These are phyloP conservation scores for Oryzias curvinotus DNA, from an alignment of 2,113 vertebrate genomes.

Conservation along the genomic window DNA sequence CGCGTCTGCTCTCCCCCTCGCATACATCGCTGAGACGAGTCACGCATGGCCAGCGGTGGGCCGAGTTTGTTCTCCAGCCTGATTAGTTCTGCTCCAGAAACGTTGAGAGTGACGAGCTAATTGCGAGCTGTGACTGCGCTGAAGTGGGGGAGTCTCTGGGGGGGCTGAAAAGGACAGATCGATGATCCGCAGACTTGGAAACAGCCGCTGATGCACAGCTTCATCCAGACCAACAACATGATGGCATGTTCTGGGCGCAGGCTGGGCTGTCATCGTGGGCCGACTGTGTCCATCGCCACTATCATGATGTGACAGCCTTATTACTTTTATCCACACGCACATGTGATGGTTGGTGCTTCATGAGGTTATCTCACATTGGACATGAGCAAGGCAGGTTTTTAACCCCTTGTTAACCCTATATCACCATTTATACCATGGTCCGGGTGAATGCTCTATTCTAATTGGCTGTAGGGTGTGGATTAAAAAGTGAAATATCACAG, in stretches of 20 bases:
- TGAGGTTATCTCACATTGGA: not conserved
- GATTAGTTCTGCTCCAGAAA: slow-evolving; percentile 73
- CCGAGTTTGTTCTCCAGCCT: slow-evolving; percentile 46
- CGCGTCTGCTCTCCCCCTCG: slow-evolving; percentile 20
- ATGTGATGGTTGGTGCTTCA: not conserved
- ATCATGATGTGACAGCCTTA: not conserved
- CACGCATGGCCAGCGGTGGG: slow-evolving; percentile 37
- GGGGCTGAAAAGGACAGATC: slow-evolving; percentile 29
- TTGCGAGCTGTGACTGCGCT: slow-evolving; percentile 40
- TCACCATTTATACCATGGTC: too few relatives aligned
- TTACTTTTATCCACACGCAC: slow-evolving; percentile 5
- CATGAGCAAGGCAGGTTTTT: not conserved
- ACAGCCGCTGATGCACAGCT: slow-evolving; percentile 19
- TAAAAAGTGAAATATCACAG: too few relatives aligned
- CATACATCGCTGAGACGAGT: slow-evolving; percentile 45
- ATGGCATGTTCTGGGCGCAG: slow-evolving; percentile 8
- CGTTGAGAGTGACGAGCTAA: slow-evolving; percentile 63
- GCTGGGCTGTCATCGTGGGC: slow-evolving; percentile 1
- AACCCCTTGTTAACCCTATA: not conserved
- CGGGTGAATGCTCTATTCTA: too few relatives aligned
- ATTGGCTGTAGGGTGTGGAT: too few relatives aligned
- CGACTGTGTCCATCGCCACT: not conserved
- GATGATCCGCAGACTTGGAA: slow-evolving; percentile 27
- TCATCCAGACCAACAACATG: slow-evolving; percentile 17
- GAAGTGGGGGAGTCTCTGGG: not conserved